These are phyloP conservation scores for Teleopsis dalmanni DNA, from an alignment of 1,140 invertebrate genomes.

Conservation along the genomic window DNA sequence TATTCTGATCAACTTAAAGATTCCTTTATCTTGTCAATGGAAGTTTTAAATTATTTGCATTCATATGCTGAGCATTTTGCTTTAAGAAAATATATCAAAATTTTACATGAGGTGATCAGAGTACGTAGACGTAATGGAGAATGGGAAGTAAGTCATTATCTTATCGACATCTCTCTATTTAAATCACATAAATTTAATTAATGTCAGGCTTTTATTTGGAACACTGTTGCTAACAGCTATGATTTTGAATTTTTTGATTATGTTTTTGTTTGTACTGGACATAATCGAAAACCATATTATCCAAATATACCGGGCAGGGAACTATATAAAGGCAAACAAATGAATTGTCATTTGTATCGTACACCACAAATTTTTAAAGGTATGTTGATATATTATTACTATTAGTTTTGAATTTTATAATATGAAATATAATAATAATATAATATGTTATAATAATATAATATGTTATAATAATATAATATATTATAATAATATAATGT, in stretches of 20 bases:
- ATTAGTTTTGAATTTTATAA: too few relatives aligned
- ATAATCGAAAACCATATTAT: constrained; percentile 63
- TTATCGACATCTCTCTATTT: not conserved
- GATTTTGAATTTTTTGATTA: constrained; percentile 61
- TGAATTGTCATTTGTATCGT: constrained; percentile 85
- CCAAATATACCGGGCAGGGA: constrained; percentile 57
- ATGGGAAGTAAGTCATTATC: constrained; percentile 32
- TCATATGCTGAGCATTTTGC: constrained; percentile 64
- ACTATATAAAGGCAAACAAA: constrained; percentile 59
- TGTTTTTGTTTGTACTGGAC: constrained; percentile 80
- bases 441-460: too few relatives aligned
- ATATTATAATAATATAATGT: too few relatives aligned
- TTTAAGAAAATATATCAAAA: constrained; percentile 28
- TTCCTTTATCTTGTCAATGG: constrained; percentile 72
- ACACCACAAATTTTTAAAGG: constrained; percentile 59
- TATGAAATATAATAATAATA: too few relatives aligned
- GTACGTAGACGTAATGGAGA: constrained; percentile 33
- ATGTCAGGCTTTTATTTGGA: constrained; percentile 43
- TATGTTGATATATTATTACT: constrained; percentile 24
- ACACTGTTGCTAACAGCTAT: constrained; percentile 50
- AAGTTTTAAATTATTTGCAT: constrained; percentile 76
- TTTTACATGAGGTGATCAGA: constrained; percentile 41
- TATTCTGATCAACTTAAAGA: constrained; percentile 55
- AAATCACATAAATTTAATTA: not conserved
- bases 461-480: too few relatives aligned